Percentiles rank a stretch among this genome's conserved stretches.
Conservation (phyloP, 2,113 vertebrate species). For the Peucedramus taeniatus region DNA sequence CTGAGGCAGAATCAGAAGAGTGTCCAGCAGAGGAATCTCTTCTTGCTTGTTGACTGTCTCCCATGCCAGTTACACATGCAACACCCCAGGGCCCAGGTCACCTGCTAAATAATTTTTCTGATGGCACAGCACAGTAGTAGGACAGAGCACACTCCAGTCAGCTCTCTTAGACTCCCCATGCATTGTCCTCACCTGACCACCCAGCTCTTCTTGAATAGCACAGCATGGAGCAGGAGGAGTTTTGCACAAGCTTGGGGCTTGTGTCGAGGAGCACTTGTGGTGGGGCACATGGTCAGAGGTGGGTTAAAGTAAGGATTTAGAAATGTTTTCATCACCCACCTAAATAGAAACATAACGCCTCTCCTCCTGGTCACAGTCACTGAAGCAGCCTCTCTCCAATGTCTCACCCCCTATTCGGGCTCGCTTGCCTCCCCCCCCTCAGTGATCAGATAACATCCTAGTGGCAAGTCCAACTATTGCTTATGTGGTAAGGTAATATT, state of each 20-base stretch:
- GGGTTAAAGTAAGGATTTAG: constrained; percentile 11
- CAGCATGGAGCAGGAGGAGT: neutral
- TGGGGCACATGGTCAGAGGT: neutral
- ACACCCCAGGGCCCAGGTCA: neutral
- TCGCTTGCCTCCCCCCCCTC: neutral
- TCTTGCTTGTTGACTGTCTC: neutral
- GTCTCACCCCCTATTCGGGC: neutral
- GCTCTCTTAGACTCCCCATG: neutral
- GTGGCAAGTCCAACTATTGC: constrained; percentile 41
- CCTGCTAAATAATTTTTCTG: neutral
- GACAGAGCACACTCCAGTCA: neutral
- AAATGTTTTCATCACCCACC: neutral
- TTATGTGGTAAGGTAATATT: constrained; percentile 61
- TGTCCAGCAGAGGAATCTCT: neutral
- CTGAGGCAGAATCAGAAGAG: neutral
- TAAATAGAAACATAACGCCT: constrained; percentile 37
- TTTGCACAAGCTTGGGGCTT: neutral
- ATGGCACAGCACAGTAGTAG: neutral
- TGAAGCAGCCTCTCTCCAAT: neutral
- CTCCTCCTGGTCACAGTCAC: neutral
- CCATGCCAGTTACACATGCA: neutral
- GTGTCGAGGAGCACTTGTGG: accelerated
- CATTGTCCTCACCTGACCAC: neutral
- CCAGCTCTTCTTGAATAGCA: neutral
- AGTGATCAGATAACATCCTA: constrained; percentile 60